These are phyloP conservation scores for Circaetus cinerascens DNA, from an alignment of 2,113 vertebrate genomes.

Conservation along the genomic window DNA sequence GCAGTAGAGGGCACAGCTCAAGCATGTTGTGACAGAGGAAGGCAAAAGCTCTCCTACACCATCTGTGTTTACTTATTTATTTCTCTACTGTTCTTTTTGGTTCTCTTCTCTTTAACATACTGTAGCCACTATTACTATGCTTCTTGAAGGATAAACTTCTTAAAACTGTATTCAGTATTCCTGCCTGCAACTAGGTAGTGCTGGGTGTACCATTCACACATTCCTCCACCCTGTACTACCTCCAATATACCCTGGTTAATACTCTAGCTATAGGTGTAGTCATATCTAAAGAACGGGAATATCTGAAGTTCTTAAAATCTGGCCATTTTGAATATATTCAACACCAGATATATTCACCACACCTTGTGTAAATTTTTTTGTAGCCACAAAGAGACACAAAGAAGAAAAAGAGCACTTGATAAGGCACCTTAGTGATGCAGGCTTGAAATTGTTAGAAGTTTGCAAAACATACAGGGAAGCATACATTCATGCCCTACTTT, in stretches of 20 bases:
- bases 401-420: neutral
- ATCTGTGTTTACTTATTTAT: neutral
- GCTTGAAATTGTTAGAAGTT: neutral
- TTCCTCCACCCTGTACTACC: neutral
- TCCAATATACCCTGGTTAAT: neutral
- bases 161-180: neutral
- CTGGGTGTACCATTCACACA: neutral
- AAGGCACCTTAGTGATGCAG: neutral
- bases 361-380: neutral
- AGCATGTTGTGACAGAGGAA: neutral
- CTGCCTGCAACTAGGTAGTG: neutral
- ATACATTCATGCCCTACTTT: neutral
- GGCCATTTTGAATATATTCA: neutral
- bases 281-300: neutral
- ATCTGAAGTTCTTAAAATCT: neutral
- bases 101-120: neutral
- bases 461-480: neutral
- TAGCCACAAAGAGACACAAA: neutral
- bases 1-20: neutral
- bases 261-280: accelerated
- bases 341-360: neutral
- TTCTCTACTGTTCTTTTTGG: accelerated
- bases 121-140: neutral
- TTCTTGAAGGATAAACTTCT: neutral
- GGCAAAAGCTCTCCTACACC: neutral